Evolutionary conservation across 2,113 vertebrate genomes (phyloP), one percentile per base, ranked within the genome.

Genomic region (Stegastes partitus): DNA sequence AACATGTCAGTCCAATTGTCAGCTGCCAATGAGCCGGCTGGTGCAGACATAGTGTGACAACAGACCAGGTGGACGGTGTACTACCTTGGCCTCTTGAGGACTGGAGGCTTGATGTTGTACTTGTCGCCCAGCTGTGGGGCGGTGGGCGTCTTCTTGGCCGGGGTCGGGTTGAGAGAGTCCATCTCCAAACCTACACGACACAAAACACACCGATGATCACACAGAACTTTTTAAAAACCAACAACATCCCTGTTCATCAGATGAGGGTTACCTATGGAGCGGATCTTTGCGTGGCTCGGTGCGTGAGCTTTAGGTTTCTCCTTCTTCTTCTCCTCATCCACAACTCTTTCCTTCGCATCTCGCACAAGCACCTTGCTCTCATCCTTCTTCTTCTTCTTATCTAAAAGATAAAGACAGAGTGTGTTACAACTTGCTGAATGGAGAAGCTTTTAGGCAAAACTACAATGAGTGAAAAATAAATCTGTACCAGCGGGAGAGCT

Each of bases 241-340:
- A n/a, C 4, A 0, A 2, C 3, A 34, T 54, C 42, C 7, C 16
- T 14, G 19, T 19, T 49, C 4, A 19, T 51, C 0, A 54, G n/a
- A 10, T 1, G 0, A 19, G 2, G 12, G 26, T 62, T 76, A 98
- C 97, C 97, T 5, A 97, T 99, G 53, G 97, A 99, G 69, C 97
- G 96, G 65, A 98, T 98, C 87, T 98, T 98, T 55, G 97, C 87
- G 0, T 99, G 97, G 86, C 97, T 98, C 10, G 97, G 97, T 0
- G 97, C 97, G 0, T 96, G 95, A 6, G 96, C 96, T 90, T 99
- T 99, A 16, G 96, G 95, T 54, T 98, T 98, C 58, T 98, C 97
- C 77, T 93, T 93, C 86, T 96, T 98, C 74, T 96, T 98, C 73
- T 97, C 97, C 47, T 98, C 97, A 1, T 98, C 97, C 0, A 21